phyloP scores from a whole-genome alignment of 2,113 vertebrate species.

The Gadus chalcogrammus region DNA sequence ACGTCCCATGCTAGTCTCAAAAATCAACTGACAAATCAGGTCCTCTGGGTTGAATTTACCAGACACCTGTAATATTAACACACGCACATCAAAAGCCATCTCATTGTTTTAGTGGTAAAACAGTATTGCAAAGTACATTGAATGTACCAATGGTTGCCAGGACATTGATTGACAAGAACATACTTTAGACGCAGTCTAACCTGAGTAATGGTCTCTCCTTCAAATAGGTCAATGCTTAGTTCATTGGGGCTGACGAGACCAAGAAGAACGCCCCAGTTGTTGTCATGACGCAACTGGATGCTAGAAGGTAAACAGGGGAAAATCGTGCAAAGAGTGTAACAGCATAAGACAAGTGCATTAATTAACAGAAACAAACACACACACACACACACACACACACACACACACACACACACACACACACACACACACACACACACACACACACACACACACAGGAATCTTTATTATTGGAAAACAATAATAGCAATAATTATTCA shows the following conservation, averaged over 20 bases:
- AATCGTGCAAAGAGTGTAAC: no score
- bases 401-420: no score
- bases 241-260: rapidly evolving
- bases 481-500: no score
- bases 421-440: no score
- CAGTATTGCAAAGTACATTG: neutral
- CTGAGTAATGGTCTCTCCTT: constrained; percentile 35
- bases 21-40: constrained; percentile 41
- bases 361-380: no score
- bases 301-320: constrained; percentile 12
- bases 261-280: constrained; percentile 2
- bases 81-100: neutral
- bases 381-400: no score
- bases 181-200: constrained; percentile 12
- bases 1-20: constrained; percentile 46
- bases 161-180: neutral
- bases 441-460: no score
- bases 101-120: neutral
- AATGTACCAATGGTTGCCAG: no score
- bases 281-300: constrained; percentile 24
- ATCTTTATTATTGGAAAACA: no score
- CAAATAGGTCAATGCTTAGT: constrained; percentile 11
- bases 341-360: no score
- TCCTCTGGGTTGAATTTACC: constrained; percentile 30
- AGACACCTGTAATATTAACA: constrained; percentile 33